phyloP scores from a whole-genome alignment of 1,140 invertebrate species.

The Leptinotarsa defecta region DNA sequence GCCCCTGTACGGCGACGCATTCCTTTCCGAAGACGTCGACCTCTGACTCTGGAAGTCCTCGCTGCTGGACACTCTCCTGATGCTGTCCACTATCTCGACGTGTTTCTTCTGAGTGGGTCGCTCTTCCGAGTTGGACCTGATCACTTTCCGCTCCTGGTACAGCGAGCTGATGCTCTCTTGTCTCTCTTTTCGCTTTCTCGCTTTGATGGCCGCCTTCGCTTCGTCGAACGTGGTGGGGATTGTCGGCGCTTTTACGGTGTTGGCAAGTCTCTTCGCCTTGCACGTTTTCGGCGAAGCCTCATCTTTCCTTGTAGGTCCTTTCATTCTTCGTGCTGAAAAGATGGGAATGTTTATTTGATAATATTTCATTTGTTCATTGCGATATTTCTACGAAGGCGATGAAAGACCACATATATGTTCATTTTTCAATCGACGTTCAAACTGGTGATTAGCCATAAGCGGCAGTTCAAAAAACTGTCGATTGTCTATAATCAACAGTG shows the following conservation, averaged over 20 bases:
- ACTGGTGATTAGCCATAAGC: no score
- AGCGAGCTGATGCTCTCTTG: constrained; percentile 68
- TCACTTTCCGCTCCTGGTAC: constrained; percentile 74
- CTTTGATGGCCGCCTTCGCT: constrained; percentile 50
- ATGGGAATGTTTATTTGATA: no score
- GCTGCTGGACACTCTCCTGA: constrained; percentile 67
- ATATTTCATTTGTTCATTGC: no score
- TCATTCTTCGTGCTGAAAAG: constrained; percentile 45
- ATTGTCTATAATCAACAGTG: no score
- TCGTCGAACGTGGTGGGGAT: constrained; percentile 48
- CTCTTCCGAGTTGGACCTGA: constrained; percentile 78
- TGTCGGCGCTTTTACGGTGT: neutral
- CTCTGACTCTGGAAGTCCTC: constrained; percentile 66
- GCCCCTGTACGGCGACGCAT: constrained; percentile 23
- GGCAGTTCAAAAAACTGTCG: no score
- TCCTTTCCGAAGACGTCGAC: constrained; percentile 34
- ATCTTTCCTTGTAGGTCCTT: constrained; percentile 50
- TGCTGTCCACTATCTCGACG: constrained; percentile 57
- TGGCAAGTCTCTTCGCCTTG: constrained; percentile 27
- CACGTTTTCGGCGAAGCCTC: constrained; percentile 24
- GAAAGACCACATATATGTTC: no score
- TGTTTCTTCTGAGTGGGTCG: constrained; percentile 56
- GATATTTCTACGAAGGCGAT: no score
- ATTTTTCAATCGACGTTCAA: no score
- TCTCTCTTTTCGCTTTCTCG: constrained; percentile 77